Base-by-base conservation (phyloP, 2,888 invertebrate species). In the Strigamia crassipes region DNA sequence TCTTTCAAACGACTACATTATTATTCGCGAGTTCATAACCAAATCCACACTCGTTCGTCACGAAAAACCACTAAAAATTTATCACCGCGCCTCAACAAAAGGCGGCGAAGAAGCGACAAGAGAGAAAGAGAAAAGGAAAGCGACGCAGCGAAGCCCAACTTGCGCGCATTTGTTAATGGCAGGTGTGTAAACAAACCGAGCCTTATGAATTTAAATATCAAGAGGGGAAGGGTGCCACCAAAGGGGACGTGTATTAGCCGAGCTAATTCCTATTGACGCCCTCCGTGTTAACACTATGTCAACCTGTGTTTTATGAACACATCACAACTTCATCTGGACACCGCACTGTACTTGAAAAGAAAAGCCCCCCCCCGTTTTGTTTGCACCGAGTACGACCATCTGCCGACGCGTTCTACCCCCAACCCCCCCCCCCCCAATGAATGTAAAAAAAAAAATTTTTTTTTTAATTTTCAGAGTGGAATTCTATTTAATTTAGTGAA, bases 1-100 rank as follows among this genome's bases (percentile, higher is more conserved):
- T 38, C 42, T 18, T n/a, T 18, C 9, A 66, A 66, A 21, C 38
- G 46, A 79, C 41, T 79, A 18, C 46, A 79, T 79, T 79, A 79
- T 79, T 79, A 79, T 79, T 79, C 41, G 15, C 38, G 79, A 79
- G 79, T 79, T 79, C 79, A 79, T 79, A 79, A 79, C 79, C n/a
- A 42, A 23, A 79, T 79, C 79, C 46, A 42, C 42, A 42, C 23
- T 42, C 41, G 79, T 79, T 79, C 41, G 41, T 79, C 79, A 79
- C 42, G 34, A 46, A 9, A 46, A 46, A 46, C 46, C n/a, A n/a
- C 46, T 46, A 46, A 46, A 46, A 46, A 46, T 79, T 31, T 38
- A 21, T 79, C 27, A 27, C 79, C 34, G 31, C 12, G 27, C 15
- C 15, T 42, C 12, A 42, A 42, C 15, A 42, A 42, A 42, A 42